Evolutionary conservation across 1,140 invertebrate genomes (phyloP), one percentile per base, ranked within the genome.

Genomic region (Xylocopa sonorina): DNA sequence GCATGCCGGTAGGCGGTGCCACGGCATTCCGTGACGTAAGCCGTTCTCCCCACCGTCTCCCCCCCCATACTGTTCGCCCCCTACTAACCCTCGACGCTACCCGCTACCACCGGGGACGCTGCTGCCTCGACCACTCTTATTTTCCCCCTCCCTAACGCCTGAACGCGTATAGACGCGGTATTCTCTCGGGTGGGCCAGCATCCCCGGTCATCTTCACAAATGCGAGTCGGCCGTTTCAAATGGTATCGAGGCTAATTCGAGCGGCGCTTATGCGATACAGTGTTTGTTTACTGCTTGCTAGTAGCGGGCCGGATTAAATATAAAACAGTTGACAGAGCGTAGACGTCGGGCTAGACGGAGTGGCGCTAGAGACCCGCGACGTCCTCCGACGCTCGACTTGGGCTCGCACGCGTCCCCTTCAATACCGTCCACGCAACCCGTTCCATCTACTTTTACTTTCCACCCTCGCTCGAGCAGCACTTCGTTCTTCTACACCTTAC

Each of bases 231-330:
- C 88, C 88, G 88, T 92, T 92, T 89, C 84, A 89, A 92, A 92
- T 88, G 89, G 90, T 91, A 92, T 93, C 90, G 89, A 91, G 89
- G 89, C 91, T 93, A 92, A 92, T 93, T 92, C 89, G 90, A 93
- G 91, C 91, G 86, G 85, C 88, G 89, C 89, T 91, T 89, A 85
- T 88, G 87, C 88, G 89, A 92, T 92, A 92, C 91, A 91, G 86
- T 89, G 90, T 92, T 92, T 93, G 91, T 92, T 93, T 93, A 93
- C 92, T 90, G 91, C 91, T 92, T 91, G 90, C 90, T 92, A 92
- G 91, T n/a, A 92, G 88, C 90, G 87, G 88, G 89, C 85, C 88
- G 90, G 91, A 93, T 93, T 92, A 92, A 92, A 92, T 92, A 92
- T 92, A 92, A 92, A 92, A 92, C 89, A 69, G 89, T 92, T 91